Evolutionary conservation across 2,113 vertebrate genomes (phyloP).

Genomic region (Spea bombifrons): DNA sequence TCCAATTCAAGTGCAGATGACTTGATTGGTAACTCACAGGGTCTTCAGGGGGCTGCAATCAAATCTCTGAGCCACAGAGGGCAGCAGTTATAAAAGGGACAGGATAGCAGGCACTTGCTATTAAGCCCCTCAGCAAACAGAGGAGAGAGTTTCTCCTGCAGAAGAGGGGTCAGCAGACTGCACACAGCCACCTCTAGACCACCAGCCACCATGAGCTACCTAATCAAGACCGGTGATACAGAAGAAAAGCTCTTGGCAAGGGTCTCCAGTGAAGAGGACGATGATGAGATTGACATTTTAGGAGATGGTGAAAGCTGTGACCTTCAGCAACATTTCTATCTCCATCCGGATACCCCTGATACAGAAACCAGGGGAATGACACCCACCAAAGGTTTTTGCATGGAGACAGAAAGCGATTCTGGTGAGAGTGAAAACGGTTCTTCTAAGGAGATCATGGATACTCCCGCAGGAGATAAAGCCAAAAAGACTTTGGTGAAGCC

Average conservation of each 20-base stretch:
- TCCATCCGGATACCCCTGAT: not conserved
- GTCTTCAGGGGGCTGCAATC: conserved; percentile 1
- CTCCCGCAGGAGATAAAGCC: conserved; percentile 40
- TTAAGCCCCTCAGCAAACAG: not conserved
- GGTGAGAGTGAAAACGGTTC: conserved; percentile 63
- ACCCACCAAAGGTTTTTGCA: conserved; percentile 33
- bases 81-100: conserved; percentile 24
- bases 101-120: not conserved
- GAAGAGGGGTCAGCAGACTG: not conserved
- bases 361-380: conserved; percentile 5
- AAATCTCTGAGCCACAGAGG: not conserved
- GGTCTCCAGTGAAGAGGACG: conserved; percentile 49
- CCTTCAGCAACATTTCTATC: not conserved
- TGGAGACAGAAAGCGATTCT: conserved; percentile 55
- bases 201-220: conserved; percentile 31
- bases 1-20: conserved; percentile 47
- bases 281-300: conserved; percentile 65
- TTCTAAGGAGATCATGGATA: conserved; percentile 8
- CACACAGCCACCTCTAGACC: not conserved
- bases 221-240: not conserved
- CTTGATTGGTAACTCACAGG: conserved; percentile 3
- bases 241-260: conserved; percentile 18
- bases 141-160: not conserved
- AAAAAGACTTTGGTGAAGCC: conserved; percentile 69
- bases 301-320: conserved; percentile 53